Evolutionary conservation across 2,888 invertebrate genomes (phyloP), one percentile per base, ranked within the genome.

Genomic region (Scelioninae gen. 1): DNA sequence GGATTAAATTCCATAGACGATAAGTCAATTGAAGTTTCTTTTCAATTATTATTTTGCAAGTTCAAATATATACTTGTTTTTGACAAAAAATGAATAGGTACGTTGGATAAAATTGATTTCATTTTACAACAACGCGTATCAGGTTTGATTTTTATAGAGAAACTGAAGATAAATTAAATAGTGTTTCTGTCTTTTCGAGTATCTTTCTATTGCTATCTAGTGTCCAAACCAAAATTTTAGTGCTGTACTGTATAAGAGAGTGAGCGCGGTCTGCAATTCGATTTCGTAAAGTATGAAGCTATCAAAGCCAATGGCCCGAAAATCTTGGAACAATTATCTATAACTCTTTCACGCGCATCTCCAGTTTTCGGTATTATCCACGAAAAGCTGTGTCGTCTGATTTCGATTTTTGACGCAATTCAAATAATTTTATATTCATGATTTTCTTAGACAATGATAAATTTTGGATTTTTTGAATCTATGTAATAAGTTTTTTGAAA

Each of bases 221-320:
- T 76, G 83, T 76, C 79, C 72, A 31, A 76, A 72, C 79, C 83
- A 76, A 83, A 71, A 83, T 83, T 83, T 80, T 71, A 75, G 75
- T 78, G 55, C n/a, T 69, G 56, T 58, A 65, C 49, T 71, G 29
- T 79, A 79, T 60, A 76, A 71, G 56, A 74, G 60, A 60, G 47
- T 23, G 62, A 71, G 62, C 55, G 58, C 63, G 31, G 62, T 55
- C 60, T 66, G 23, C 74, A 40, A 76, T 76, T 80, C 79, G 79
- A 72, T 66, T 83, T 86, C 85, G 90, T 91, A 88, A 92, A 89
- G 91, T 91, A 92, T 91, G 91, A 91, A 90, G 90, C 92, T 90
- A 92, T 92, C 92, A 91, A 88, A 90, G 79, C 84, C 90, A 92
- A 92, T 91, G 92, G 89, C 72, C 91, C 89, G 90, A 86, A 86